A percentile compares a stretch with the other conserved stretches of the same genome.
These are phyloP conservation scores for Sanderia malayensis DNA, from an alignment of 30 jellyfish, hydroid and myxozoan genomes.

Conservation along the genomic window DNA sequence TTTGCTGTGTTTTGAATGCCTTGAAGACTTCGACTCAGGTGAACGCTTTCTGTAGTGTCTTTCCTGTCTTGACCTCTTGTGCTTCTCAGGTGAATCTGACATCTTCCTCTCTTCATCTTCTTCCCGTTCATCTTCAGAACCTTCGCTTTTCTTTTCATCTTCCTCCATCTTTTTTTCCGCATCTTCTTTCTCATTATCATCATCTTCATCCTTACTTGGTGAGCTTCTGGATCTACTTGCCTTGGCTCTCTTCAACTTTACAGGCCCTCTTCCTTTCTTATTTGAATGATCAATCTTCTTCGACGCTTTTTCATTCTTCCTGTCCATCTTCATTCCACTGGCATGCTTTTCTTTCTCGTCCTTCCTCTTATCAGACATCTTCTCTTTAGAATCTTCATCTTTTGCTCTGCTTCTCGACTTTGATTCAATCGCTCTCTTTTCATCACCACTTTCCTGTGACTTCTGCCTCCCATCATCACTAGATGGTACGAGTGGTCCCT, in stretches of 20 bases:
- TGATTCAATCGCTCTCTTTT: background rate
- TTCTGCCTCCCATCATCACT: conserved; percentile 11
- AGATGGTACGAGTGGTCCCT: no score
- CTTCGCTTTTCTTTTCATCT: conserved; percentile 41
- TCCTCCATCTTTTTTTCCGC: conserved; percentile 51
- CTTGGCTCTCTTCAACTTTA: conserved; percentile 46
- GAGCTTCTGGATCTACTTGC: conserved; percentile 32
- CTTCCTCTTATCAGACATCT: no score
- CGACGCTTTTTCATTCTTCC: no score
- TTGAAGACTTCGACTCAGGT: background rate
- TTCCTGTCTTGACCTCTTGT: background rate
- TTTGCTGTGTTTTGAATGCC: background rate
- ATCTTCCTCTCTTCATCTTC: conserved; percentile 9
- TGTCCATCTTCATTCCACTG: no score
- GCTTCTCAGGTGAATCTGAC: conserved; percentile 7
- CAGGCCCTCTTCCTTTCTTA: conserved; percentile 59
- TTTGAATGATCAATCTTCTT: no score
- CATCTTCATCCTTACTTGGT: conserved; percentile 36
- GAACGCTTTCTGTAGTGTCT: background rate
- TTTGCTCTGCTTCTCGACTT: conserved; percentile 2
- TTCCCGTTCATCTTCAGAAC: conserved; percentile 8
- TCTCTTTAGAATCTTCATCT: no score
- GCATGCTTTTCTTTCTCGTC: no score
- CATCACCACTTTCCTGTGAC: conserved; percentile 31
- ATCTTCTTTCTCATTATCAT: conserved; percentile 30